Evolutionary conservation across 2,888 invertebrate species (phyloP).

Genomic region (Drosophila stalkeri): DNA sequence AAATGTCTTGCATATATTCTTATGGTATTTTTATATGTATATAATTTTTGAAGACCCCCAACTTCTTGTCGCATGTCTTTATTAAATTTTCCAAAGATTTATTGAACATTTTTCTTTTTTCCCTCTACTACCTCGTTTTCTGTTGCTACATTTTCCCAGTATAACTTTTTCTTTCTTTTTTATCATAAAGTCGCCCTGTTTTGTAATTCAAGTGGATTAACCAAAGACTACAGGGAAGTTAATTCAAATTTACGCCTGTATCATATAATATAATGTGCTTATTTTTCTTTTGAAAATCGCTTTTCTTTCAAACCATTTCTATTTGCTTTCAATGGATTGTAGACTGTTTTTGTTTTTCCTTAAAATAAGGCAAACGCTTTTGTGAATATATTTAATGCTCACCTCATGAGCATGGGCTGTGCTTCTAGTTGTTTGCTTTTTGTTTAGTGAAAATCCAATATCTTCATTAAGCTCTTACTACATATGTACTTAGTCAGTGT

Average conservation of each 20-base stretch:
- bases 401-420: constrained; percentile 38
- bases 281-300: constrained; percentile 27
- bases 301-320: constrained; percentile 25
- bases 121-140: constrained; percentile 6
- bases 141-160: constrained; percentile 50
- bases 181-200: constrained; percentile 46
- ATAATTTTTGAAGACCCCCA: constrained; percentile 22
- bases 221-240: constrained; percentile 74
- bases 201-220: constrained; percentile 79
- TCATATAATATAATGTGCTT: constrained; percentile 20
- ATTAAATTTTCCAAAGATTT: constrained; percentile 35
- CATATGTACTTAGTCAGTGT: constrained; percentile 27
- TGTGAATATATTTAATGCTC: constrained; percentile 23
- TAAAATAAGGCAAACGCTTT: constrained; percentile 42
- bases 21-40: constrained; percentile 24
- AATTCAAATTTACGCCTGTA: constrained; percentile 72
- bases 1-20: constrained; percentile 47
- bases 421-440: constrained; percentile 50
- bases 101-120: background rate
- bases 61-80: constrained; percentile 59
- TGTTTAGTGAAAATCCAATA: constrained; percentile 22
- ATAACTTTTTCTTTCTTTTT: constrained; percentile 40
- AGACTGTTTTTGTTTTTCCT: constrained; percentile 6
- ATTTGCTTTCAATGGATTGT: constrained; percentile 43
- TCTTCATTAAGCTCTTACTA: constrained; percentile 22